Conservation (phyloP, 2,888 invertebrate species). For the Koerneria pararmatus region DNA sequence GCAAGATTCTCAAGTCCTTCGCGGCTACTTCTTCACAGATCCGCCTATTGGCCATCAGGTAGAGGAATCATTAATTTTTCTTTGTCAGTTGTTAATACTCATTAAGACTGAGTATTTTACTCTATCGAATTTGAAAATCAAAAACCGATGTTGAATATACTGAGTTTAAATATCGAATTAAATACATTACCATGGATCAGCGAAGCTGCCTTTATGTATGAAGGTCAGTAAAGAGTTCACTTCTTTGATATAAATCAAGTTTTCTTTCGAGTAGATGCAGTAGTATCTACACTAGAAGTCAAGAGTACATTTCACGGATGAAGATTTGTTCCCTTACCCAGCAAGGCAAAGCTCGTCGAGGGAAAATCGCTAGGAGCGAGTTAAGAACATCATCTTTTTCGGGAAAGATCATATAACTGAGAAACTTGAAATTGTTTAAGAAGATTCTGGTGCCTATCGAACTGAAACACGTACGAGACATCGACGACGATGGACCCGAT, state of each 20-base stretch:
- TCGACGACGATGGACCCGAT: conserved; percentile 44
- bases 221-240: too few species aligned
- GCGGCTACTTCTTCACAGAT: conserved; percentile 55
- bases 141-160: too few species aligned
- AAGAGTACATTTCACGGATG: too few species aligned
- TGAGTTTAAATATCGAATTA: too few species aligned
- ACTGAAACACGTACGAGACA: conserved; percentile 46
- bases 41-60: conserved; percentile 57
- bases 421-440: conserved; percentile 33
- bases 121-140: too few species aligned
- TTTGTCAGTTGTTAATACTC: not conserved
- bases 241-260: conserved; percentile 1
- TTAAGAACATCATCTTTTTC: not conserved
- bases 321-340: too few species aligned
- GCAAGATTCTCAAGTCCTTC: conserved; percentile 42
- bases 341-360: too few species aligned
- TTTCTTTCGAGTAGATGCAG: not conserved
- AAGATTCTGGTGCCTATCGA: conserved; percentile 58
- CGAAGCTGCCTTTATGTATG: too few species aligned
- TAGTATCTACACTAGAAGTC: conserved; percentile 1
- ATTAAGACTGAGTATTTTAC: too few species aligned
- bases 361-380: too few species aligned
- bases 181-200: too few species aligned
- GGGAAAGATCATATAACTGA: not conserved
- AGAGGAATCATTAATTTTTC: conserved; percentile 1